A percentile compares a stretch with the other conserved stretches of the same genome.
Conservation (phyloP, 2,113 vertebrate species). For the Monarcha castaneiventris region DNA sequence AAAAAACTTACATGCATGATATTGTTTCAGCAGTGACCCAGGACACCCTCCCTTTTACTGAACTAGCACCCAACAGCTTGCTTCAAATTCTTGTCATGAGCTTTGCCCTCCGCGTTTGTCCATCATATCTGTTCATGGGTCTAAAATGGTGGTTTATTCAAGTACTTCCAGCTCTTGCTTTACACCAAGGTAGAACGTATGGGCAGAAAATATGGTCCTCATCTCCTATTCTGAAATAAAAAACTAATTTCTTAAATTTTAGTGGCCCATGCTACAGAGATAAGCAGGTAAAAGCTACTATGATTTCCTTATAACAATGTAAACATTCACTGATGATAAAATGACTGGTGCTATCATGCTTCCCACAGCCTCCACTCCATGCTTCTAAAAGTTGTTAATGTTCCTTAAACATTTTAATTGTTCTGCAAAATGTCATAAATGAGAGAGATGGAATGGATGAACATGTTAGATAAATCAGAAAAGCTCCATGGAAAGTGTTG, state of each 20-base stretch:
- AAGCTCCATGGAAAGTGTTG: neutral
- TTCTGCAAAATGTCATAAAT: neutral
- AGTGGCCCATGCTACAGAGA: neutral
- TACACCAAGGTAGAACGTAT: neutral
- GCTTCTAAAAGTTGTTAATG: neutral
- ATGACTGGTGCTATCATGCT: neutral
- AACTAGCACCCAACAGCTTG: neutral
- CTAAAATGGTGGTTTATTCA: neutral
- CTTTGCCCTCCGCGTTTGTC: fast-evolving
- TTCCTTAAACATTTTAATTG: neutral
- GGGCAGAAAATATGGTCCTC: neutral
- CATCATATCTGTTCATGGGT: neutral
- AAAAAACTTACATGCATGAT: neutral
- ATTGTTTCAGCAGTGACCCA: neutral
- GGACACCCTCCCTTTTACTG: neutral
- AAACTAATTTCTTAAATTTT: neutral
- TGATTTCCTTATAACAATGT: fast-evolving
- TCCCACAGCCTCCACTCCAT: neutral
- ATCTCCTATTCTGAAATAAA: neutral
- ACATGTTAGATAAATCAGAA: neutral
- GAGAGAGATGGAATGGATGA: neutral
- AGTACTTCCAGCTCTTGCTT: neutral
- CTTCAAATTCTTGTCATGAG: neutral
- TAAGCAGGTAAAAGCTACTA: neutral
- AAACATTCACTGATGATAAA: neutral